Evolutionary conservation across 2,888 invertebrate genomes (phyloP), one percentile per base, ranked within the genome.

Genomic region (Trissonchulus latispiculum): DNA sequence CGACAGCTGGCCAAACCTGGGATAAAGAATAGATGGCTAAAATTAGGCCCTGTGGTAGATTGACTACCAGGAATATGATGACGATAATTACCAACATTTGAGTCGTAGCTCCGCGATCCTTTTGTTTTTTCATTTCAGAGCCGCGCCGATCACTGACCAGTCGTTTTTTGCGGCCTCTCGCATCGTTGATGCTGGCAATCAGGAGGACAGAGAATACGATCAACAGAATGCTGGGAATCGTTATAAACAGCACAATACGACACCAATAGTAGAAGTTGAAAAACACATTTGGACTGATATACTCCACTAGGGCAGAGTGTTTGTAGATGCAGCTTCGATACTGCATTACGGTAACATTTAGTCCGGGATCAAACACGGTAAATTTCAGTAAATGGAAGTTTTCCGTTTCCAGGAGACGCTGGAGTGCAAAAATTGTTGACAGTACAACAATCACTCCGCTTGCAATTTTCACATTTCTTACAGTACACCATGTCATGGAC

Each of bases 211-310:
- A 95, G 71, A 96, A 87, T 29, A 92, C 90, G 0, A 95, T 92
- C 64, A 96, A 87, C 1, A 91, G 89, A 15, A 91, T 89, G 86
- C 95, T 95, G 0, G 95, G 95, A 74, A 93, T 87, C 76, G 93
- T 86, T 82, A 95, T 93, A n/a, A 95, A 93, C 84, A 92, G 93
- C 3, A 95, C 85, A 18, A 94, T 91, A 23, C 95, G 88, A 83
- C 93, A 94, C 81, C 90, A 88, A 85, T 88, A 86, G 77, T 85
- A 86, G 37, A 78, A 73, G 75, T 90, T 90, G 85, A 89, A 95
- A 85, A 93, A 95, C 2, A 89, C 85, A 83, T 91, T 89, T 76
- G 77, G 77, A 1, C 81, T 81, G 33, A 80, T 72, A 1, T 72
- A 29, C 29, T 73, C 61, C 15, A 81, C 76, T 1, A 82, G 67